These are phyloP conservation scores for Phortica magna DNA, from an alignment of 2,888 invertebrate species.

Conservation along the genomic window DNA sequence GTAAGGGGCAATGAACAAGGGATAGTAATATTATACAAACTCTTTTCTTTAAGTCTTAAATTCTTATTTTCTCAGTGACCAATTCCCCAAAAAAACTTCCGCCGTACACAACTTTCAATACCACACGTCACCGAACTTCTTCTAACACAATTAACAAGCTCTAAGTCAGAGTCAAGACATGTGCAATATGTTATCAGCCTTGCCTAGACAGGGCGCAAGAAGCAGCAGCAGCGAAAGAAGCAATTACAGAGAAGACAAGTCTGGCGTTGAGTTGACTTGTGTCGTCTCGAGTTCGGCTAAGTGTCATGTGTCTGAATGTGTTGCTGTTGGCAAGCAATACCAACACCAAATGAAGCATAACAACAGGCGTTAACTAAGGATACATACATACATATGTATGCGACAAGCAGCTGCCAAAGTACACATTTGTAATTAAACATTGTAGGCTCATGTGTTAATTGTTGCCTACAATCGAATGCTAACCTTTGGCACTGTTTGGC, in stretches of 20 bases:
- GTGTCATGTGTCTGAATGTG: constrained; percentile 27
- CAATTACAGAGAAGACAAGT: background rate
- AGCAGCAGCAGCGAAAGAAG: background rate
- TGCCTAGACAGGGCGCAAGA: background rate
- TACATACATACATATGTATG: background rate
- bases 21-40: too few species aligned
- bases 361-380: background rate
- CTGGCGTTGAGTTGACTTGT: constrained; percentile 20
- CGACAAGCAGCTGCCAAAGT: background rate
- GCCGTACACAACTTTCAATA: too few species aligned
- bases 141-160: too few species aligned
- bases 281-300: constrained; percentile 27
- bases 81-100: too few species aligned
- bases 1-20: too few species aligned
- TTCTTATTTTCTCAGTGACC: too few species aligned
- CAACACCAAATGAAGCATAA: too few species aligned
- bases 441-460: constrained; percentile 14
- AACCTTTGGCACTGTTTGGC: background rate
- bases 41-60: too few species aligned
- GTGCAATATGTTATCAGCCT: background rate
- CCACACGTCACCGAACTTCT: too few species aligned
- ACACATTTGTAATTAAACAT: constrained; percentile 26
- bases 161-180: too few species aligned
- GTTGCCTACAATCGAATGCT: background rate
- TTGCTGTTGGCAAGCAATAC: background rate